These are phyloP conservation scores for Carapus acus DNA, from an alignment of 2,797 vertebrate genomes.

Conservation along the genomic window DNA sequence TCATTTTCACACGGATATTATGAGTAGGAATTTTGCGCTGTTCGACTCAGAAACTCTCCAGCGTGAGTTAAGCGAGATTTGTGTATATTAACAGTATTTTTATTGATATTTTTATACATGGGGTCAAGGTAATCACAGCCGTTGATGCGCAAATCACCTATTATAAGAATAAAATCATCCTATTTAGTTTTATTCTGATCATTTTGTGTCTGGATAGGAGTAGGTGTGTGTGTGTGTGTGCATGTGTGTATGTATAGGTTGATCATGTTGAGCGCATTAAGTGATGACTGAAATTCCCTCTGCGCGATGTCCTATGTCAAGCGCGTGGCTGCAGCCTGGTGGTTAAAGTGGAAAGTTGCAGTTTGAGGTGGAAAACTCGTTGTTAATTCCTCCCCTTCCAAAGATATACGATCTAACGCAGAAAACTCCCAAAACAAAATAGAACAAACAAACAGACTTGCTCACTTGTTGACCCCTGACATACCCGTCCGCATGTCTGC, in stretches of 20 bases:
- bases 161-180: not conserved
- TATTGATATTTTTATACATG: too few species aligned
- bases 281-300: too few species aligned
- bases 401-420: not conserved
- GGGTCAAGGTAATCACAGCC: too few species aligned
- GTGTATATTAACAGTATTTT: not conserved
- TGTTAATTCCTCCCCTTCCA: too few species aligned
- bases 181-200: conserved; percentile 1
- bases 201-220: not conserved
- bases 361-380: conserved; percentile 1
- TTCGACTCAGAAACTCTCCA: conserved; percentile 10
- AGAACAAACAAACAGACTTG: not conserved
- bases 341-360: conserved; percentile 41
- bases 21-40: conserved; percentile 17
- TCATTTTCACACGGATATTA: conserved; percentile 46
- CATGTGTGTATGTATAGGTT: too few species aligned
- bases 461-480: not conserved
- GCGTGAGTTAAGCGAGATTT: conserved; percentile 18
- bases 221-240: too few species aligned
- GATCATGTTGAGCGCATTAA: too few species aligned
- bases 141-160: not conserved
- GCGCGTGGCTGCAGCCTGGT: conserved; percentile 53
- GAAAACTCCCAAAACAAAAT: too few species aligned
- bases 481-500: not conserved
- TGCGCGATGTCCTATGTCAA: conserved; percentile 10